Conservation (phyloP, 2,113 vertebrate genomes). For the Ondatra zibethicus region DNA sequence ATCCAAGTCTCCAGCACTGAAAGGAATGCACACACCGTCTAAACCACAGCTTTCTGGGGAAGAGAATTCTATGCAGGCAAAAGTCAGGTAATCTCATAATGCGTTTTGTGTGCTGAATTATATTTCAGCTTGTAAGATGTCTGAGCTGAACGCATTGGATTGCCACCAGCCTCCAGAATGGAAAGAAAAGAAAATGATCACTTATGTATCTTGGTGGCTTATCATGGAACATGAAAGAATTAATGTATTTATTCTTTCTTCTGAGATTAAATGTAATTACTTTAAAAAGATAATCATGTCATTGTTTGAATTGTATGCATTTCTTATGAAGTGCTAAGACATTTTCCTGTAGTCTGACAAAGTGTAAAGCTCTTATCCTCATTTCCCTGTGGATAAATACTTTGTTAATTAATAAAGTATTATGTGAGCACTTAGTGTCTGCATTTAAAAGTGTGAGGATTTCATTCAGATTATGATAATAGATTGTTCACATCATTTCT, state of each 20-base stretch:
- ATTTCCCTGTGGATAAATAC: slow-evolving; percentile 90
- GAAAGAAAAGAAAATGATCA: slow-evolving; percentile 76
- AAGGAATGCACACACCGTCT: slow-evolving; percentile 52
- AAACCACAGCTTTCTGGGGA: slow-evolving; percentile 29
- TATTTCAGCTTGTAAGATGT: slow-evolving; percentile 42
- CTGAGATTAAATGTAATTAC: slow-evolving; percentile 89
- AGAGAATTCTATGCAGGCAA: slow-evolving; percentile 43
- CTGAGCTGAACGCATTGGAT: slow-evolving; percentile 46
- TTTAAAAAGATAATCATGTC: slow-evolving; percentile 88
- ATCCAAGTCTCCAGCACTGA: slow-evolving; percentile 13
- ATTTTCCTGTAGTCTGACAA: slow-evolving; percentile 87
- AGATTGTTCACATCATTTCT: slow-evolving; percentile 87
- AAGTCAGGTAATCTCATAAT: slow-evolving; percentile 50
- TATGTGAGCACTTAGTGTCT: slow-evolving; percentile 87
- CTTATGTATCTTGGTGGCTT: slow-evolving; percentile 78
- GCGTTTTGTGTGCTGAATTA: slow-evolving; percentile 55
- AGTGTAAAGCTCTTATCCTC: slow-evolving; percentile 86
- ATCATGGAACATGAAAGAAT: slow-evolving; percentile 80
- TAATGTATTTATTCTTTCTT: slow-evolving; percentile 87
- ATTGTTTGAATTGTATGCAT: slow-evolving; percentile 90
- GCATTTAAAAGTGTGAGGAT: slow-evolving; percentile 86
- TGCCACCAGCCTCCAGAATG: slow-evolving; percentile 74
- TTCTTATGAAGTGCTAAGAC: slow-evolving; percentile 88
- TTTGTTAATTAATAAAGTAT: slow-evolving; percentile 91
- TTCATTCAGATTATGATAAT: slow-evolving; percentile 90